These are phyloP conservation scores for Corythornis leucogaster DNA, from an alignment of 2,797 vertebrate species.

Conservation along the genomic window DNA sequence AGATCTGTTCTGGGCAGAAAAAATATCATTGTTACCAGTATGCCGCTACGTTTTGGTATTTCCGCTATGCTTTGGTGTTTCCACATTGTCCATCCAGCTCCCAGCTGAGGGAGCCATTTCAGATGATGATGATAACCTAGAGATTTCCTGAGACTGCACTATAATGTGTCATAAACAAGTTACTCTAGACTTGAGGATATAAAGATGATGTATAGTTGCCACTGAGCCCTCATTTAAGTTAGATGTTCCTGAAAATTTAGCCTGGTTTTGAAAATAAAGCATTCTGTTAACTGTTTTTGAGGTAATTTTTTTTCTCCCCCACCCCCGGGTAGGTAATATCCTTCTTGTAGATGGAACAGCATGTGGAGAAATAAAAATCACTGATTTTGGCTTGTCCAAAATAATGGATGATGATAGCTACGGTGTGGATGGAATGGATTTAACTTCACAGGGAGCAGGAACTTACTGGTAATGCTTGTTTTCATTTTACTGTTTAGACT, in stretches of 20 bases:
- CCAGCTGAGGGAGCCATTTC: background rate
- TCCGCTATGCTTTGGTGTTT: background rate
- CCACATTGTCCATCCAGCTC: background rate
- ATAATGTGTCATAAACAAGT: background rate
- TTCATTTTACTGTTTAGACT: constrained; percentile 7
- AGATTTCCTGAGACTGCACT: background rate
- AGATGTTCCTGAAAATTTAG: background rate
- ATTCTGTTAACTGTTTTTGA: background rate
- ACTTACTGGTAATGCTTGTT: constrained; percentile 91
- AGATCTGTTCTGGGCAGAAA: background rate
- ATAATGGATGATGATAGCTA: constrained; percentile 99
- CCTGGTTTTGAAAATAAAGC: background rate
- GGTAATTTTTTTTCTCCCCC: background rate
- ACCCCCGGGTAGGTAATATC: constrained; percentile 88
- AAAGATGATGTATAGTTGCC: background rate
- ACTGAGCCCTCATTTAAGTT: background rate
- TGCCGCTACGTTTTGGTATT: background rate
- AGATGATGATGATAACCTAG: background rate
- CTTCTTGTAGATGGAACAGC: constrained; percentile 97
- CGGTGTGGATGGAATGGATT: constrained; percentile 97
- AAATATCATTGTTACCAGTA: background rate
- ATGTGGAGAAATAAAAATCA: constrained; percentile 99
- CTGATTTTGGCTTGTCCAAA: constrained; percentile 98
- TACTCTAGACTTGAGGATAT: background rate
- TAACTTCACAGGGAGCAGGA: constrained; percentile 98